Evolutionary conservation across 2,888 invertebrate genomes (phyloP), one percentile per base, ranked within the genome.

Genomic region (Drosophila mulleri): DNA sequence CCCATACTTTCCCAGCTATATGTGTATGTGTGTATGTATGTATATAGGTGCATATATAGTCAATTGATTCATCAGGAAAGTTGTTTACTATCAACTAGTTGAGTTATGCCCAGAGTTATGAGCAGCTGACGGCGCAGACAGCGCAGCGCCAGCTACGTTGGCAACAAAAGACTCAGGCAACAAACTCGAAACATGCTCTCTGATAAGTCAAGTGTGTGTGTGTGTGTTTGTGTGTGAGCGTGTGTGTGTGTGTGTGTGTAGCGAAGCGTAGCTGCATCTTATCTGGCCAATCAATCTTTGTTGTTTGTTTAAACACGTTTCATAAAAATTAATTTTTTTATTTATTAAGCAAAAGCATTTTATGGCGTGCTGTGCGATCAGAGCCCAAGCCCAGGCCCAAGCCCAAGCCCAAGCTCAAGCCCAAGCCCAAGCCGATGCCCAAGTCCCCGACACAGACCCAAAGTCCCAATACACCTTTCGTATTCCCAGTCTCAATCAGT

Each of bases 251-350:
- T 41, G 57, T 37, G 26, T 50, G 72, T 47, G 69, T 74, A 74
- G 78, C 78, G 69, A 72, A 70, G 72, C 78, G 72, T 84, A 76
- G 71, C 82, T 84, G 77, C 82, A 84, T 83, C 89, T 89, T 86
- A 86, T 86, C 86, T 72, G 76, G 71, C 73, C 88, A 89, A 86
- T 86, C 86, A 86, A 86, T 86, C 86, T 86, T 87, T 78, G 87
- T 87, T 87, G 88, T 88, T 87, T 84, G 80, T 68, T 87, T 82
- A 89, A 87, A 87, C 87, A 87, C 89, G 89, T 89, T 87, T 87
- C 89, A 89, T 87, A 88, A 87, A 87, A 89, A 81, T 84, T 79
- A 85, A 86, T 81, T 85, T 83, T 80, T 83, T 87, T 88, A 83
- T 80, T 89, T 82, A 82, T 80, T 85, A 80, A 82, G 71, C 88